Conservation (phyloP, 2,113 vertebrate species). For the Myrmophylax atrothorax region DNA sequence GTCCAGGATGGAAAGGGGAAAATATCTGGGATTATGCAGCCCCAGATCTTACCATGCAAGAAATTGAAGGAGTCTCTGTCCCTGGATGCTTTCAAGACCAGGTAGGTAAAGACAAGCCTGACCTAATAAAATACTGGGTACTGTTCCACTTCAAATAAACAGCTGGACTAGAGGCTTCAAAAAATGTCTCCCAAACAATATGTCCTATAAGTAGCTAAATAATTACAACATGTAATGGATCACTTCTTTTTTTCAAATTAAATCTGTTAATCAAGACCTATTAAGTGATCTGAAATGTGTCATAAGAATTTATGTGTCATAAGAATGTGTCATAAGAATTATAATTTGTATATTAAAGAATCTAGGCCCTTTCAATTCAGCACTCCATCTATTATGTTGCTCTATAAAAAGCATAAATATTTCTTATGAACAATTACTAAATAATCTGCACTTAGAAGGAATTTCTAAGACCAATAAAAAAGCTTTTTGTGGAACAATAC, state of each 20-base stretch:
- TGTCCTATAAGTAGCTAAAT: not conserved
- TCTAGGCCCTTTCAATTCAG: not conserved
- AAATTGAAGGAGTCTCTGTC: not conserved
- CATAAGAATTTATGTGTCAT: too few relatives aligned
- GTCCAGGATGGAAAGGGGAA: not conserved
- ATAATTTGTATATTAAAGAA: not conserved
- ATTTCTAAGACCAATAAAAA: not conserved
- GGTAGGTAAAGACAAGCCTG: not conserved
- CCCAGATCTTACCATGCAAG: not conserved
- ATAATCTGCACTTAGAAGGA: not conserved
- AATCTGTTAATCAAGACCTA: not conserved
- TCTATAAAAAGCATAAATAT: not conserved
- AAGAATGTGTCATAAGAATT: not conserved
- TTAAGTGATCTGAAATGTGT: not conserved
- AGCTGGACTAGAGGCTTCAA: not conserved
- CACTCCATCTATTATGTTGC: accelerated
- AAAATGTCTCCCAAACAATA: not conserved
- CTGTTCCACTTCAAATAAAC: not conserved
- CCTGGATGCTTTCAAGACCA: not conserved
- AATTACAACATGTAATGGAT: not conserved
- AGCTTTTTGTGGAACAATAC: too few relatives aligned
- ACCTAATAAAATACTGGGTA: not conserved
- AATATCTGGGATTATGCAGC: not conserved
- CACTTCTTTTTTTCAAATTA: not conserved
- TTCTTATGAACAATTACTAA: not conserved